phyloP scores from a whole-genome alignment of 2,888 invertebrate species.

The Chloroclystis v-ata region DNA sequence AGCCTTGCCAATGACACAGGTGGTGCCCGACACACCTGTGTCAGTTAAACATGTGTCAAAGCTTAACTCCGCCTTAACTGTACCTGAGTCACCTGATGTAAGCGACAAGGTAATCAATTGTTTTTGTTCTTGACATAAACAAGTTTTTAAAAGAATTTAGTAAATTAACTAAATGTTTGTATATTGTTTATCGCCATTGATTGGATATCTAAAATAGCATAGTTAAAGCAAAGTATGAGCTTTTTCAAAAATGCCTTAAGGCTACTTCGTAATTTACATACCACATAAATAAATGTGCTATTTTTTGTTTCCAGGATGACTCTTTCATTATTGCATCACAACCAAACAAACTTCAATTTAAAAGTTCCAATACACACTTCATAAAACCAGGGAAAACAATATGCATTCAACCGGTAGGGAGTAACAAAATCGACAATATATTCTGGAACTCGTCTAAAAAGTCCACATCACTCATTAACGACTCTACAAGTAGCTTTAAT shows the following conservation, averaged over 20 bases:
- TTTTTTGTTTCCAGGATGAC: slow-evolving; percentile 68
- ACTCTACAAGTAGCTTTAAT: slow-evolving; percentile 39
- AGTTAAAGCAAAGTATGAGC: too few species aligned
- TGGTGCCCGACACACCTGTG: slow-evolving; percentile 58
- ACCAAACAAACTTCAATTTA: slow-evolving; percentile 32
- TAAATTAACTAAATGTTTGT: too few species aligned
- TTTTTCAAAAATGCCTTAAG: too few species aligned
- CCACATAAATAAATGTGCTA: too few species aligned
- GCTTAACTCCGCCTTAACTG: slow-evolving; percentile 41
- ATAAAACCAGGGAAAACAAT: slow-evolving; percentile 51
- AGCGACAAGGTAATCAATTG: slow-evolving; percentile 53
- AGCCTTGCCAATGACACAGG: slow-evolving; percentile 66
- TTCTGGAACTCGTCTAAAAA: slow-evolving; percentile 56
- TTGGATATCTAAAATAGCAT: too few species aligned
- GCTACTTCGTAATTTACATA: too few species aligned
- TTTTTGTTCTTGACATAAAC: too few species aligned
- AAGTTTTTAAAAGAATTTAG: too few species aligned
- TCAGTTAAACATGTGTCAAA: slow-evolving; percentile 38
- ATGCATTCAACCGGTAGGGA: slow-evolving; percentile 47
- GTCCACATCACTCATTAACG: slow-evolving; percentile 51
- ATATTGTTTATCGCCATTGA: too few species aligned
- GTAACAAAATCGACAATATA: slow-evolving; percentile 52
- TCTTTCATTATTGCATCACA: slow-evolving; percentile 57
- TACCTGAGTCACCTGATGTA: slow-evolving; percentile 68
- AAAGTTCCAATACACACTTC: slow-evolving; percentile 44